Evolutionary conservation across 37 sponge, comb jelly and placozoan genomes (phyloP).

Genomic region (Diacarnus erythraeanus): DNA sequence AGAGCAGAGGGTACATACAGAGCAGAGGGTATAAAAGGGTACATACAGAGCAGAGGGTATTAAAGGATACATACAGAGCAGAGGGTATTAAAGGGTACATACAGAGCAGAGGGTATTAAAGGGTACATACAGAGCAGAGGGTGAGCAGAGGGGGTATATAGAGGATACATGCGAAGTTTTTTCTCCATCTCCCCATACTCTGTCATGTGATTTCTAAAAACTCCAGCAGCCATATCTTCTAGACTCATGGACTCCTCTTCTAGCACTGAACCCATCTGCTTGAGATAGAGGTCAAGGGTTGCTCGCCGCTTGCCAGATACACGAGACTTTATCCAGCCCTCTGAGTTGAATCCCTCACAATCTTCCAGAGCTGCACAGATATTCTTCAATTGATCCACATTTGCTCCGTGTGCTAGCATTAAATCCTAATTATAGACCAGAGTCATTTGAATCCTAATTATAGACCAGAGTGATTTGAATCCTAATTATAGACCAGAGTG

Average conservation of each 20-base stretch:
- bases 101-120: not conserved
- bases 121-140: not conserved
- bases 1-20: no score
- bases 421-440: no score
- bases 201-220: conserved; percentile 14
- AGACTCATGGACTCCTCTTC: not conserved
- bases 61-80: no score
- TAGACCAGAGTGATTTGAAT: no score
- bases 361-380: conserved; percentile 39
- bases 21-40: no score
- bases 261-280: conserved; percentile 13
- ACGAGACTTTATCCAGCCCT: conserved; percentile 64
- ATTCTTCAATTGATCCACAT: conserved; percentile 51
- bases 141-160: no score
- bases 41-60: no score
- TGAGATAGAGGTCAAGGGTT: conserved; percentile 45
- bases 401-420: conserved; percentile 16
- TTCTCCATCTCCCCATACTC: conserved; percentile 49
- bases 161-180: conserved; percentile 54
- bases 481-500: no score
- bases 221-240: conserved; percentile 26
- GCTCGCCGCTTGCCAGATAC: conserved; percentile 16
- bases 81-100: not conserved
- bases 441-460: no score
- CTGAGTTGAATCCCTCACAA: conserved; percentile 61